Evolutionary conservation across 2,888 invertebrate genomes (phyloP).

Genomic region (Meteorus colon): DNA sequence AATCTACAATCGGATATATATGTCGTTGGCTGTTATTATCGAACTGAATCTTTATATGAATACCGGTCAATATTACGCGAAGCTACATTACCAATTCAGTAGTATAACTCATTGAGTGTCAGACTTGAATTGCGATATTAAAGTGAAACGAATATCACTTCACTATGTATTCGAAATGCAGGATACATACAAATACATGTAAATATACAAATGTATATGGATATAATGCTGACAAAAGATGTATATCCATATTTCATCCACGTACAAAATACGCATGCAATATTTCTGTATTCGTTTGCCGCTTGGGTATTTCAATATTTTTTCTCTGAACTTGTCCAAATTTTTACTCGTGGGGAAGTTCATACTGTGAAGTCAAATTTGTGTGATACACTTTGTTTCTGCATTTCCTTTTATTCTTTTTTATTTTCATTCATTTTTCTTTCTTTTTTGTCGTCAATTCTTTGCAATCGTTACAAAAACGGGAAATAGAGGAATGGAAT

Average conservation of each 20-base stretch:
- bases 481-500: too few species aligned
- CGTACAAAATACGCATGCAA: constrained; percentile 48
- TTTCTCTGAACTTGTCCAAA: constrained; percentile 43
- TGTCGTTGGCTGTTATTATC: too few species aligned
- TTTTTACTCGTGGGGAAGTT: constrained; percentile 27
- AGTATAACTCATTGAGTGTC: not conserved
- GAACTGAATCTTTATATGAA: too few species aligned
- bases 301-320: constrained; percentile 23
- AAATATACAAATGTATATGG: not conserved
- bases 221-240: not conserved
- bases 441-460: not conserved
- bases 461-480: too few species aligned
- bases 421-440: not conserved
- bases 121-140: not conserved
- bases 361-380: not conserved
- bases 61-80: too few species aligned
- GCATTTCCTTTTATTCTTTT: not conserved
- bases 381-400: not conserved
- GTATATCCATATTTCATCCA: constrained; percentile 59
- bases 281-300: constrained; percentile 52
- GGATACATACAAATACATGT: not conserved
- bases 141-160: constrained; percentile 2
- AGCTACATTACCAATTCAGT: too few species aligned
- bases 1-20: too few species aligned
- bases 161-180: not conserved